Conservation (phyloP, 2,797 vertebrate species). For the Siniperca obscura region DNA sequence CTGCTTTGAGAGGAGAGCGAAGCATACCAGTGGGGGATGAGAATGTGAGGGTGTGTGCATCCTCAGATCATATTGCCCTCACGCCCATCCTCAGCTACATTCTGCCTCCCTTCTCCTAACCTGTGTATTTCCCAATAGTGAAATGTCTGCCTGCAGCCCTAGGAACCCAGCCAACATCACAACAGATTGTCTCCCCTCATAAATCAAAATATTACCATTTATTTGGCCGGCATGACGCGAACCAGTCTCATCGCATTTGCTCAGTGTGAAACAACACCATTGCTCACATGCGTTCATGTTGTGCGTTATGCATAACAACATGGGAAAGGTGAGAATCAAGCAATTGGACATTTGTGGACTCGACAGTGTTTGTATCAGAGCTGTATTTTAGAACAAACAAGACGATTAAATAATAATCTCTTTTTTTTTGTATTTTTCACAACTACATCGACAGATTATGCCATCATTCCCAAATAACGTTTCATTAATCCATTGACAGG, state of each 20-base stretch:
- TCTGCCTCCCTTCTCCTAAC: constrained; percentile 56
- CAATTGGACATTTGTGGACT: constrained; percentile 44
- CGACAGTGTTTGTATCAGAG: constrained; percentile 39
- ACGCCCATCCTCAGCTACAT: constrained; percentile 75
- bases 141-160: constrained; percentile 69
- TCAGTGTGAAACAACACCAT: constrained; percentile 71
- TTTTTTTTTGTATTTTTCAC: constrained; percentile 13
- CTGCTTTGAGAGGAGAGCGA: constrained; percentile 51
- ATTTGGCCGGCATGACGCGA: constrained; percentile 53
- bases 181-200: constrained; percentile 71
- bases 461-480: constrained; percentile 65
- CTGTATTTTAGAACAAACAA: not conserved
- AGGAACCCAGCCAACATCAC: constrained; percentile 73
- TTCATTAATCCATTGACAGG: constrained; percentile 74
- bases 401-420: not conserved
- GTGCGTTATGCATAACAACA: constrained; percentile 60
- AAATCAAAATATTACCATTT: constrained; percentile 71
- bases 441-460: constrained; percentile 54
- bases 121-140: constrained; percentile 67
- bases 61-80: constrained; percentile 78
- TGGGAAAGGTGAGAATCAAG: constrained; percentile 51
- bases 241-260: constrained; percentile 54
- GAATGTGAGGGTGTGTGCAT: constrained; percentile 73
- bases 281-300: constrained; percentile 71
- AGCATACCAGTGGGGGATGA: constrained; percentile 55